These are phyloP conservation scores for Oscheius sp. DNA, from an alignment of 2,888 invertebrate genomes.

Conservation along the genomic window DNA sequence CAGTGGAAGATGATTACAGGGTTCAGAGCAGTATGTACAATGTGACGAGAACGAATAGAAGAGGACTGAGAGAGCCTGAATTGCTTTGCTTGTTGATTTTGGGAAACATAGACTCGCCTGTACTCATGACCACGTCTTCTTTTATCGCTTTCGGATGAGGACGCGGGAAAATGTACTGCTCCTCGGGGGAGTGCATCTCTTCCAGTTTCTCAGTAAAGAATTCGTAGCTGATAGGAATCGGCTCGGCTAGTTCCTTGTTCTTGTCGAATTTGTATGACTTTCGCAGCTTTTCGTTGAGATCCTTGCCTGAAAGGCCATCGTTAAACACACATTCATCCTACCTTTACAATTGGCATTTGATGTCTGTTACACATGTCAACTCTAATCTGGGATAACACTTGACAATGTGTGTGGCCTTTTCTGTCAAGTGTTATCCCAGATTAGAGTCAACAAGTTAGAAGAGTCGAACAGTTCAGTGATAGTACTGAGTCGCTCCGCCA, in stretches of 20 bases:
- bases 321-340: background rate
- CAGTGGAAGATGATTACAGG: slow-evolving; percentile 2
- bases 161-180: slow-evolving; percentile 6
- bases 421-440: too few species aligned
- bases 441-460: too few species aligned
- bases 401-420: too few species aligned
- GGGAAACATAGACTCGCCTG: background rate
- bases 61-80: slow-evolving; percentile 1
- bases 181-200: slow-evolving; percentile 16
- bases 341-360: too few species aligned
- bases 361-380: too few species aligned
- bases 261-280: slow-evolving; percentile 22
- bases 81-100: background rate
- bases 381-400: too few species aligned
- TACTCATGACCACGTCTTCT: background rate
- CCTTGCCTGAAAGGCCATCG: slow-evolving; percentile 7
- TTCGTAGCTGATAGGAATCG: slow-evolving; percentile 32
- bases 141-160: background rate
- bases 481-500: too few species aligned
- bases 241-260: slow-evolving; percentile 24
- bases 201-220: slow-evolving; percentile 29
- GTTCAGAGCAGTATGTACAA: background rate
- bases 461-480: too few species aligned
- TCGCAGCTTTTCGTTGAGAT: slow-evolving; percentile 14
- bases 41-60: background rate